Conservation (phyloP, 1,140 invertebrate species). For the Calliopsis andreniformis region DNA sequence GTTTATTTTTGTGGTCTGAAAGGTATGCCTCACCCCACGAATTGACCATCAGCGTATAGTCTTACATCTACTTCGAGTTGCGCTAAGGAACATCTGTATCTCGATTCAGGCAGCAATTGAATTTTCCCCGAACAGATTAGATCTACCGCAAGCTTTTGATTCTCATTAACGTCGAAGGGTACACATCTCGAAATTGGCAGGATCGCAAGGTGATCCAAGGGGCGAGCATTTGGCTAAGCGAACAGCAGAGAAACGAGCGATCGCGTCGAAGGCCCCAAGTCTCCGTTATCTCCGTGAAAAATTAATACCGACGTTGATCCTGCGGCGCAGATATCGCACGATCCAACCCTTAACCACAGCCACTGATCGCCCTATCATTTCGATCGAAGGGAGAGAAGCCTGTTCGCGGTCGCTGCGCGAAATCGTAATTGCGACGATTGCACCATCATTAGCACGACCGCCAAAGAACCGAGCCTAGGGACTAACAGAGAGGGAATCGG, state of each 20-base stretch:
- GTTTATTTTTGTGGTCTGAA: too few relatives aligned
- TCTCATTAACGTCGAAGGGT: background rate
- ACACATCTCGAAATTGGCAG: background rate
- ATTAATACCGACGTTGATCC: constrained; percentile 33
- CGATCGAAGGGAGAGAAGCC: constrained; percentile 33
- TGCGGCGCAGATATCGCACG: constrained; percentile 10
- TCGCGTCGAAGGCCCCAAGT: background rate
- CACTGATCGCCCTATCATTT: constrained; percentile 58
- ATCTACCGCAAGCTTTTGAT: constrained; percentile 6
- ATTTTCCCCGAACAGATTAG: background rate
- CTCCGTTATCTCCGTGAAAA: constrained; percentile 28
- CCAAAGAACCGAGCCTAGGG: constrained; percentile 1
- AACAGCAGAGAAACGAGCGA: background rate
- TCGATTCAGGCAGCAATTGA: background rate
- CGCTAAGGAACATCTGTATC: too few relatives aligned
- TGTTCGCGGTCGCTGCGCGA: constrained; percentile 33
- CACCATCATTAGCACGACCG: constrained; percentile 47
- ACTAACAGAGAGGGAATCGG: background rate
- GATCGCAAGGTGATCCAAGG: background rate
- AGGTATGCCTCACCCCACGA: too few relatives aligned
- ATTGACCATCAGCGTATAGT: too few relatives aligned
- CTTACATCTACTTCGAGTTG: too few relatives aligned
- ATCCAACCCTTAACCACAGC: constrained; percentile 47
- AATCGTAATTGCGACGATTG: constrained; percentile 49
- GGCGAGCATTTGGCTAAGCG: background rate